Evolutionary conservation across 2,113 vertebrate species (phyloP), one percentile per base, ranked within the genome.

Genomic region (Cygnus buccinator): DNA sequence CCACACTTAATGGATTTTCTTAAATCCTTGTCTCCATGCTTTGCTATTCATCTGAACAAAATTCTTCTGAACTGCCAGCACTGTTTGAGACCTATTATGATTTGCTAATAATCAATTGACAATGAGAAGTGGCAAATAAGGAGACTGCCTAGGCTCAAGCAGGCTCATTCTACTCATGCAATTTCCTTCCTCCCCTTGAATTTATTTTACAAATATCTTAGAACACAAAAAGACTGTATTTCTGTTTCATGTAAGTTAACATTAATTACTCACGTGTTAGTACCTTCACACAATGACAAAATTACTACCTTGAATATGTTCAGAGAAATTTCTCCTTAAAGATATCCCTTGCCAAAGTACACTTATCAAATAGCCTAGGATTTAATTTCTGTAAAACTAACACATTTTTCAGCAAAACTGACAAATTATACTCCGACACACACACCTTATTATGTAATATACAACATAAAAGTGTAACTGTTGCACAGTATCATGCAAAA

Each of bases 281-380:
- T 31, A 16, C 11, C 54, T 29, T 50, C 58, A 54, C 19, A 87
- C 39, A 81, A 57, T 1, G 7, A 39, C 6, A 52, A 67, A 91
- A 67, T 3, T 29, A 4, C 31, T 70, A 55, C 31, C 20, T 33
- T 41, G 12, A 82, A 35, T 13, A 29, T 29, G 15, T 87, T 28
- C 31, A 70, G 31, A 63, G 5, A 80, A 93, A 67, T 10, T n/a
- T 43, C 22, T 43, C 48, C 41, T 89, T 70, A 84, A 29, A 72
- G 11, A 19, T 68, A 63, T 19, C 11, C 10, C 31, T 23, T 70
- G 4, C 18, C 0, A 0, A 80, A 19, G 4, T 20, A 23, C 14
- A 18, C 16, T 66, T 81, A 83, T 29, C 23, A 23, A 48, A 46
- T 6, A 33, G 46, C 0, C 26, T 46, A 21, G 5, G 9, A 8